Conservation (phyloP, 1,140 invertebrate species). For the Brachionus paranguensis region DNA sequence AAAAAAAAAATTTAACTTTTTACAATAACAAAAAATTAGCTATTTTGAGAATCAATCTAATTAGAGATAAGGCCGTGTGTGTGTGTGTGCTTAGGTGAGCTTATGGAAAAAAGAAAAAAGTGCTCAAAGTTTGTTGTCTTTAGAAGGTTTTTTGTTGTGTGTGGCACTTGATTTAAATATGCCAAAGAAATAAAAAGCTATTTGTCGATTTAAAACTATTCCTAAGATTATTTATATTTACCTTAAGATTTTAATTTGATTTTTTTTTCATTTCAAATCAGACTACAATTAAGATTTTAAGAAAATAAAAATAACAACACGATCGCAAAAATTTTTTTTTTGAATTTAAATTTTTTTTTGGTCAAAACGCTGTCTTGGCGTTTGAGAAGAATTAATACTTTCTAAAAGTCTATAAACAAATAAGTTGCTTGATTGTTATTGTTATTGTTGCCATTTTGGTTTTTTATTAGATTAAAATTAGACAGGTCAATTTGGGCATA, state of each 20-base stretch:
- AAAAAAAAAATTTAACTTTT: background rate
- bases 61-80: background rate
- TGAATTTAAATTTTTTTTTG: background rate
- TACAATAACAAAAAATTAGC: background rate
- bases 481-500: slow-evolving; percentile 30
- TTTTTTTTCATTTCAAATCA: slow-evolving; percentile 6
- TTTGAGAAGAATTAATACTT: background rate
- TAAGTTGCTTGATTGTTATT: slow-evolving; percentile 2
- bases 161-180: background rate
- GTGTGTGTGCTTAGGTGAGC: background rate
- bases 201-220: background rate
- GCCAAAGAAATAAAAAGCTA: slow-evolving; percentile 13
- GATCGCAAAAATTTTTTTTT: background rate
- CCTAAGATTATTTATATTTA: slow-evolving; percentile 31
- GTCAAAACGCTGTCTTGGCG: background rate
- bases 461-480: slow-evolving; percentile 2
- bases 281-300: slow-evolving; percentile 32
- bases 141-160: background rate
- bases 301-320: slow-evolving; percentile 30
- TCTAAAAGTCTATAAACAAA: slow-evolving; percentile 21
- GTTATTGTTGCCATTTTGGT: background rate
- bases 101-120: background rate
- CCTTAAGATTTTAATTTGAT: slow-evolving; percentile 22
- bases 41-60: background rate
- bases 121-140: slow-evolving; percentile 31